Evolutionary conservation across 2,113 vertebrate genomes (phyloP).

Genomic region (Spea bombifrons): DNA sequence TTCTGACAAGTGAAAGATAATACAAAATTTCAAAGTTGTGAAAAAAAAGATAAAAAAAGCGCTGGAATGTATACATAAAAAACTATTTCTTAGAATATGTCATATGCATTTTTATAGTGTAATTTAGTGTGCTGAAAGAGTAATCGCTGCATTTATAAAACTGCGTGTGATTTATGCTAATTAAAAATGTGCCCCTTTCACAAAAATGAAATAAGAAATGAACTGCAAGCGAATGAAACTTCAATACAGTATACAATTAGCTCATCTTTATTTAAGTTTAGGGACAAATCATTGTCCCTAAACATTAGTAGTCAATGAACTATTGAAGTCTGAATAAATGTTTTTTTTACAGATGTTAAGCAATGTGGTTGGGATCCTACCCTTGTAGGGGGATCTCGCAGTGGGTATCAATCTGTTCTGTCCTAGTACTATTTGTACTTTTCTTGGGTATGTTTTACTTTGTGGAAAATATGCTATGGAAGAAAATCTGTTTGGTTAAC

Average conservation of each 20-base stretch:
- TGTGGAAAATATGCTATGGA: no score
- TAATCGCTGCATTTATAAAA: slow-evolving; percentile 8
- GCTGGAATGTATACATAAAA: neutral
- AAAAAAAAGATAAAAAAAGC: slow-evolving; percentile 18
- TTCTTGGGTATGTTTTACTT: no score
- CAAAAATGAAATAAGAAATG: slow-evolving; percentile 24
- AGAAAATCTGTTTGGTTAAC: no score
- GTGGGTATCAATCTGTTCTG: no score
- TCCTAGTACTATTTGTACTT: no score
- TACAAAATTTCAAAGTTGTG: slow-evolving; percentile 11
- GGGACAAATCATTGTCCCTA: neutral
- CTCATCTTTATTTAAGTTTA: neutral
- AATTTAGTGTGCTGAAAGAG: neutral
- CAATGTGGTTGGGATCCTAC: no score
- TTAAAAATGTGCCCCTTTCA: slow-evolving; percentile 5
- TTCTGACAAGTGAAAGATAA: slow-evolving; percentile 28
- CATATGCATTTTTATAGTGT: neutral
- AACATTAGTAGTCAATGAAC: neutral
- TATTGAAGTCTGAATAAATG: no score
- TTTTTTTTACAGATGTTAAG: no score
- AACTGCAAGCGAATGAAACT: slow-evolving; percentile 11
- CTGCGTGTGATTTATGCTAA: slow-evolving; percentile 14
- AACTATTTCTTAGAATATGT: neutral
- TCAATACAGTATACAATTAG: slow-evolving; percentile 1
- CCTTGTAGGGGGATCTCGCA: no score